Base-by-base conservation (phyloP, 2,797 vertebrate species). In the Rhynchonycteris naso region DNA sequence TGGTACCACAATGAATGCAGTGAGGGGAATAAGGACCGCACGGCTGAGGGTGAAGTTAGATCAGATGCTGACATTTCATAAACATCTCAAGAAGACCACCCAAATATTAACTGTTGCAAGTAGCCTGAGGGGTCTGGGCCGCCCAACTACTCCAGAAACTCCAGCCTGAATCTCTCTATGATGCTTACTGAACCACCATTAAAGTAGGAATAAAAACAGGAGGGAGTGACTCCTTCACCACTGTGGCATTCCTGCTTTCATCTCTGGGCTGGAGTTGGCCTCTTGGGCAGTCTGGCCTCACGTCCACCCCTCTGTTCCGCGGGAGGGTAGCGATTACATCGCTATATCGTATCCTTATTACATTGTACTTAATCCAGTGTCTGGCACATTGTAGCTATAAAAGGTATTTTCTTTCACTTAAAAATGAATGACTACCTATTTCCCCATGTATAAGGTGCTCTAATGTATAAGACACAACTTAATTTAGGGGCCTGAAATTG, bases 1-100 rank as follows among this genome's bases (percentile, higher is more conserved):
- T 79, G 87, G 88, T 18, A 71, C 63, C 47, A 61, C 21, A 81
- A 38, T 81, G 76, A 52, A 54, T n/a, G 12, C 72, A n/a, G 50
- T 8, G 21, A 74, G 82, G 33, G 88, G 47, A 68, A 59, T 66
- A 54, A 14, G 65, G 80, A 68, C 81, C 33, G 88, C 28, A 33
- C 0, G 2, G 9, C 54, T 52, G 90, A 74, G 79, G 78, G 85
- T 1, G 78, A 81, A 59, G 59, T 85, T n/a, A 80, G 79, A 88
- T 81, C 89, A 88, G 91, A 90, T 0, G 0, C 66, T 69, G 88
- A 68, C 90, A 91, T 92, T 95, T 94, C 63, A 15, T 78, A 65
- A 24, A 69, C 58, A 94, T 88, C 80, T 78, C 33, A 90, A 71
- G 86, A 50, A 82, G 83, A 30, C 76, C 88, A 66, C 66, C 2